These are phyloP conservation scores for Zaprionus nigranus DNA, from an alignment of 1,140 invertebrate species.

Conservation along the genomic window DNA sequence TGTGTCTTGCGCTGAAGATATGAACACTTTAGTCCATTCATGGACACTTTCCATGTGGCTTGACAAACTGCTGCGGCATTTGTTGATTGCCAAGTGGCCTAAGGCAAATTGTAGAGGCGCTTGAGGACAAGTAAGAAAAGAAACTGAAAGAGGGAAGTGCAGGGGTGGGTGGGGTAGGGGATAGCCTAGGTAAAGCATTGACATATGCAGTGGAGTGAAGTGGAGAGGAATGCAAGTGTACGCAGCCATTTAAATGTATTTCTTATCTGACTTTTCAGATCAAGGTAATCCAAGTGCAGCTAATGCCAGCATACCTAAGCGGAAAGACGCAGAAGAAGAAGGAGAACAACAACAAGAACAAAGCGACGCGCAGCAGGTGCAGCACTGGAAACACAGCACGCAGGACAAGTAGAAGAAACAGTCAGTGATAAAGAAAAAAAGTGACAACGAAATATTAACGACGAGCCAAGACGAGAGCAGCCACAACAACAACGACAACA, in stretches of 20 bases:
- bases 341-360: conserved; percentile 31
- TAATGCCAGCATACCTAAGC: conserved; percentile 60
- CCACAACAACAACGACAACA: conserved; percentile 23
- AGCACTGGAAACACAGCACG: conserved; percentile 68
- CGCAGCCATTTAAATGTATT: conserved; percentile 55
- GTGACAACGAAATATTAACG: conserved; percentile 61
- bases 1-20: conserved; percentile 48
- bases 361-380: conserved; percentile 25
- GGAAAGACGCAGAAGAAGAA: conserved; percentile 19
- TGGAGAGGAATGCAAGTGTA: conserved; percentile 33
- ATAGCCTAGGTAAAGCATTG: background rate
- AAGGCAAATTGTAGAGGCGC: conserved; percentile 50
- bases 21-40: conserved; percentile 74
- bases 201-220: background rate
- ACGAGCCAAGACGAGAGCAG: conserved; percentile 50
- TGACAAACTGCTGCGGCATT: conserved; percentile 58
- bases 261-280: conserved; percentile 75
- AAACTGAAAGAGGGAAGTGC: background rate
- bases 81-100: conserved; percentile 51
- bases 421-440: conserved; percentile 23
- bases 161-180: no score
- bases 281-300: conserved; percentile 65
- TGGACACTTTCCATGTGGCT: conserved; percentile 60
- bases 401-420: conserved; percentile 19
- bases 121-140: background rate